Conservation (phyloP, 2,797 vertebrate genomes). For the Semotilus atromaculatus region DNA sequence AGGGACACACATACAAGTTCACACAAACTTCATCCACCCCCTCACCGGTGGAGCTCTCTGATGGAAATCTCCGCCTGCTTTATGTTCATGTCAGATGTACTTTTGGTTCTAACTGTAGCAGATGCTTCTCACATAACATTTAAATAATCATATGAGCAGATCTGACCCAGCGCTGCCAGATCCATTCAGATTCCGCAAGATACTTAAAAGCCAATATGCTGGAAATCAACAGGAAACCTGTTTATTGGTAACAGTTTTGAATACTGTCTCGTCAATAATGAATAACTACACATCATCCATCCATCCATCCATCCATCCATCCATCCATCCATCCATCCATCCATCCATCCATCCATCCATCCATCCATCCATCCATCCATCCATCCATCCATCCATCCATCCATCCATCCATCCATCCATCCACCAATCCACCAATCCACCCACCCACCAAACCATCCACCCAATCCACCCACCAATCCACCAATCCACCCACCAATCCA, state of each 20-base stretch:
- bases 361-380: too few species aligned
- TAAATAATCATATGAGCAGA: slow-evolving; percentile 57
- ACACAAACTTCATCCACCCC: slow-evolving; percentile 73
- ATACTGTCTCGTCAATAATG: too few species aligned
- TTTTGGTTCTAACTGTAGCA: slow-evolving; percentile 68
- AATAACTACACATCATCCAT: not conserved
- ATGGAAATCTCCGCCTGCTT: slow-evolving; percentile 75
- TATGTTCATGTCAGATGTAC: slow-evolving; percentile 76
- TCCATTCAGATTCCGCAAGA: slow-evolving; percentile 5
- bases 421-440: not conserved
- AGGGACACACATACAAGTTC: too few species aligned
- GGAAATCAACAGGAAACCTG: not conserved
- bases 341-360: too few species aligned
- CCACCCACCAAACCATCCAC: rapidly evolving
- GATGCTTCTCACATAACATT: slow-evolving; percentile 72
- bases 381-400: too few species aligned
- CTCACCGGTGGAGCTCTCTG: slow-evolving; percentile 75
- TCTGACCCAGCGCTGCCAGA: slow-evolving; percentile 28
- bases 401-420: not conserved
- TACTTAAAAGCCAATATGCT: not conserved
- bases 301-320: not conserved
- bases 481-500: too few species aligned
- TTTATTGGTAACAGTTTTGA: too few species aligned
- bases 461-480: too few species aligned
- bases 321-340: not conserved